A percentile compares a stretch with the other conserved stretches of the same genome.
Conservation (phyloP, 2,888 invertebrate species). For the Phorcus lineatus region DNA sequence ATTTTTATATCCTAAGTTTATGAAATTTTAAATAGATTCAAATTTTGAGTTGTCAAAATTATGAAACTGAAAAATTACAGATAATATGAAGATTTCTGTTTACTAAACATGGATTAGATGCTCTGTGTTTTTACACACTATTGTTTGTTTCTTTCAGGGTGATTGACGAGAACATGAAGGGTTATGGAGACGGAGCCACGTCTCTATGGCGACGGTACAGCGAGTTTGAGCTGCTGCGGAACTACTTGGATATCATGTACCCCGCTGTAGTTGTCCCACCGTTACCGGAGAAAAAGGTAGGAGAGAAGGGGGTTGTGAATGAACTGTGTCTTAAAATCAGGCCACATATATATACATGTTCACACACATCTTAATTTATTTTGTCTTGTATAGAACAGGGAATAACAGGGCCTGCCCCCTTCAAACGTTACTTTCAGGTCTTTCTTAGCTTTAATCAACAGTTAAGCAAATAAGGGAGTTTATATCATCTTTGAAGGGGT, state of each 20-base stretch:
- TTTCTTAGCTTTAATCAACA: too few species aligned
- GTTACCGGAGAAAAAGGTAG: conserved; percentile 84
- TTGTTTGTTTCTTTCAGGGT: conserved; percentile 56
- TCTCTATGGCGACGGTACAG: conserved; percentile 83
- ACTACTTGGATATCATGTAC: conserved; percentile 86
- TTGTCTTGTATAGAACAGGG: too few species aligned
- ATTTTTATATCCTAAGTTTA: too few species aligned
- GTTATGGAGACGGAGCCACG: conserved; percentile 70
- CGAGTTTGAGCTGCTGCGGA: conserved; percentile 88
- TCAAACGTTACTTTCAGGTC: too few species aligned
- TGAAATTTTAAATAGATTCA: too few species aligned
- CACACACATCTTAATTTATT: background rate
- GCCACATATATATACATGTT: background rate
- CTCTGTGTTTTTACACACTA: background rate
- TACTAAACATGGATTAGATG: too few species aligned
- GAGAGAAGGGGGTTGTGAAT: background rate
- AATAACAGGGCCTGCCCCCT: too few species aligned
- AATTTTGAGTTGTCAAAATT: too few species aligned
- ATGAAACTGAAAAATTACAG: too few species aligned
- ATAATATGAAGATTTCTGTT: too few species aligned
- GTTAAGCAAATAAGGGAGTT: too few species aligned
- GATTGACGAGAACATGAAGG: conserved; percentile 69
- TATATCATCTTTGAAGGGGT: too few species aligned
- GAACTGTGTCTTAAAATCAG: background rate
- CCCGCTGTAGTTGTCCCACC: conserved; percentile 89